These are phyloP conservation scores for Calycopis cecrops DNA, from an alignment of 1,140 invertebrate species.

Conservation along the genomic window DNA sequence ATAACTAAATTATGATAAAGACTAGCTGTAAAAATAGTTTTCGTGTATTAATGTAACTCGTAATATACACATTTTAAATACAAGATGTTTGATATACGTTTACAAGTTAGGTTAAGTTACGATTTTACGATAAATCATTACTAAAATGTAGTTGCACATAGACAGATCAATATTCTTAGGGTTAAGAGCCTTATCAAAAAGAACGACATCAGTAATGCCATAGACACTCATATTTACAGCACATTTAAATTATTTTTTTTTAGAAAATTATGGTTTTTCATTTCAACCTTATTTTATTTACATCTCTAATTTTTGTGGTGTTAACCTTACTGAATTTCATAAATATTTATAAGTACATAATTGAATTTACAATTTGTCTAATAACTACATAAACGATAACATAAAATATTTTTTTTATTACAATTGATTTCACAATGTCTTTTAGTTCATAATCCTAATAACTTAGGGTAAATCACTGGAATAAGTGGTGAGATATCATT, in stretches of 20 bases:
- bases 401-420: slow-evolving; percentile 55
- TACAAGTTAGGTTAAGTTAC: background rate
- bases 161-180: slow-evolving; percentile 14
- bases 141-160: slow-evolving; percentile 9
- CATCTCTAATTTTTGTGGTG: slow-evolving; percentile 69
- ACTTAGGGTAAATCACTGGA: slow-evolving; percentile 10
- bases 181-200: slow-evolving; percentile 21
- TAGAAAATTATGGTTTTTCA: slow-evolving; percentile 57
- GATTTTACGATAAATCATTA: slow-evolving; percentile 3
- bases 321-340: slow-evolving; percentile 72
- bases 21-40: slow-evolving; percentile 67
- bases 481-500: slow-evolving; percentile 14
- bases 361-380: slow-evolving; percentile 68
- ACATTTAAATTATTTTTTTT: slow-evolving; percentile 49
- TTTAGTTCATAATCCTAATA: slow-evolving; percentile 20
- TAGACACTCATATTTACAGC: slow-evolving; percentile 61
- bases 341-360: slow-evolving; percentile 67
- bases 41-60: slow-evolving; percentile 17
- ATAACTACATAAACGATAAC: slow-evolving; percentile 59
- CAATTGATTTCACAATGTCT: slow-evolving; percentile 54
- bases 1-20: slow-evolving; percentile 62
- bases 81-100: background rate
- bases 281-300: slow-evolving; percentile 67
- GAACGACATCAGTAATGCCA: slow-evolving; percentile 15
- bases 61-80: background rate